A percentile compares a stretch with the other conserved stretches of the same genome.
Evolutionary conservation across 2,113 vertebrate species (phyloP).

Genomic region (Ondatra zibethicus): DNA sequence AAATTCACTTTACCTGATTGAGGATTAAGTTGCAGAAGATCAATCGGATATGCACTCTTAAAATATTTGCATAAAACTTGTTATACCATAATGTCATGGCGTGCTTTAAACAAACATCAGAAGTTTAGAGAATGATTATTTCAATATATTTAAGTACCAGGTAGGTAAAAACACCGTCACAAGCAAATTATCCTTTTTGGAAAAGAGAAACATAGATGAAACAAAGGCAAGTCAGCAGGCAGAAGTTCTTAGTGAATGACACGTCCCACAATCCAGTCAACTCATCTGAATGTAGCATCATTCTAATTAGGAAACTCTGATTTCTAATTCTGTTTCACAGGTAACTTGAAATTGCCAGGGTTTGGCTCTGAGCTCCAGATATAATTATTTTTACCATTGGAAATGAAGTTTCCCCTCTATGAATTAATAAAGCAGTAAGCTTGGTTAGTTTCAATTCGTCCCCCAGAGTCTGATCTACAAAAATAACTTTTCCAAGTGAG

Average conservation of each 20-base stretch:
- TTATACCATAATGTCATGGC: background rate
- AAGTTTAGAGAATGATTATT: background rate
- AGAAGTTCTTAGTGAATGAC: constrained; percentile 26
- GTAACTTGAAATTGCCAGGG: constrained; percentile 38
- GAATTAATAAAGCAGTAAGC: constrained; percentile 56
- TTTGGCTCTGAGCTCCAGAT: background rate
- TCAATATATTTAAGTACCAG: background rate
- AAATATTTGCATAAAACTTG: background rate
- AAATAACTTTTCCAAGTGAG: constrained; percentile 45
- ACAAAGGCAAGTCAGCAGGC: constrained; percentile 16
- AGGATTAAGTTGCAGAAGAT: background rate
- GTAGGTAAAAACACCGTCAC: background rate
- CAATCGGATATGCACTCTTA: background rate
- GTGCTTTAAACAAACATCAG: background rate
- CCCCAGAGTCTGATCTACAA: constrained; percentile 10
- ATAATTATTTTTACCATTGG: constrained; percentile 56
- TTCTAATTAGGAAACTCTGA: constrained; percentile 34
- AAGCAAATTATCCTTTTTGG: background rate
- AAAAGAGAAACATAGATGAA: background rate
- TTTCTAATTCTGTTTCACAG: constrained; percentile 46
- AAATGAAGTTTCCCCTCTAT: constrained; percentile 44
- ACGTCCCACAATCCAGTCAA: background rate
- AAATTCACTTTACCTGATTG: background rate
- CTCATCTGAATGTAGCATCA: background rate
- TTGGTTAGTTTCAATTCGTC: constrained; percentile 40